These are phyloP conservation scores for Parotia lawesii DNA, from an alignment of 2,113 vertebrate species.

Conservation along the genomic window DNA sequence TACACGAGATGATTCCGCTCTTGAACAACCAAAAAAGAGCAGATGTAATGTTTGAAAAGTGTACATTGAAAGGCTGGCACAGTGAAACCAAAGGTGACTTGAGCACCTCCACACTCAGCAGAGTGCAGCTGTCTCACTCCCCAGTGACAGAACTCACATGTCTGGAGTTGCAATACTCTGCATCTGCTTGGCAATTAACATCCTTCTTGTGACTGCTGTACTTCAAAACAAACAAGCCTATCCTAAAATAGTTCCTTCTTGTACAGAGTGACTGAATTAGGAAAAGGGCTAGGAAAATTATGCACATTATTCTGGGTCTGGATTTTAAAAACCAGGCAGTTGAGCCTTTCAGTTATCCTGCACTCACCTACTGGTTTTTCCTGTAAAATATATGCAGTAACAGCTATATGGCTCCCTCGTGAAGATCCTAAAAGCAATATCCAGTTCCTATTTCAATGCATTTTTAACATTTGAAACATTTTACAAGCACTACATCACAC, in stretches of 20 bases:
- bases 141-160: fast-evolving
- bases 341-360: background rate
- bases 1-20: fast-evolving
- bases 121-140: background rate
- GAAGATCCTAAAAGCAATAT: background rate
- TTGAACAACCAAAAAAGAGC: background rate
- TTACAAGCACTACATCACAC: background rate
- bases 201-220: background rate
- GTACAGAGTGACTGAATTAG: background rate
- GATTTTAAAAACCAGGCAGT: background rate
- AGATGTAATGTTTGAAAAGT: background rate
- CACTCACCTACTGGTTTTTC: background rate
- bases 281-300: background rate
- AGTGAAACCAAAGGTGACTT: background rate
- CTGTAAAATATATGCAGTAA: background rate
- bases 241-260: background rate
- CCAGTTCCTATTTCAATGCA: background rate
- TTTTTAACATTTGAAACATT: background rate
- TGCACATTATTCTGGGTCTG: background rate
- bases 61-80: background rate
- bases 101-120: background rate
- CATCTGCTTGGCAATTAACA: background rate
- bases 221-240: background rate
- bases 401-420: background rate
- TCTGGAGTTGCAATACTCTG: background rate